Evolutionary conservation across 2,888 invertebrate species (phyloP), one percentile per base, ranked within the genome.

Genomic region (Andrena haemorrhoa): DNA sequence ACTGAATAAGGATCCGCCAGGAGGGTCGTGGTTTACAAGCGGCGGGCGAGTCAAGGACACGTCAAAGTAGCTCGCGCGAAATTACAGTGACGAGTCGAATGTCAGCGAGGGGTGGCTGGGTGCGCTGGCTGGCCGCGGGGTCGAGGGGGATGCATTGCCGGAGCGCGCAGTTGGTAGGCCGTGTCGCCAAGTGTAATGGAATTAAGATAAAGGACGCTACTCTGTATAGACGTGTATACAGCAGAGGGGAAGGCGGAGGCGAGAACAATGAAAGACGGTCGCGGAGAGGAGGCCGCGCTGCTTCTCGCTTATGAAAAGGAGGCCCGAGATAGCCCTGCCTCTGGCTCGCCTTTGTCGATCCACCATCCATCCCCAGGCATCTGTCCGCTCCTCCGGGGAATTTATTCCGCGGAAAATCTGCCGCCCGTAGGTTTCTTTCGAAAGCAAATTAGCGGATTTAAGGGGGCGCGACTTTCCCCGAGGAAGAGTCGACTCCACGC

Each of bases 181-280:
- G 33, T 69, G 86, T 85, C 81, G 86, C 87, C 85, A 90, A 89
- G 88, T 81, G 85, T 87, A 90, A 90, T 90, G 86, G 89, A 90
- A 90, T 90, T 89, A 86, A 89, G 90, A 88, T 89, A 86, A 89
- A 89, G 88, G 82, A 73, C 65, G 75, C 47, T 20, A 77, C 68
- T 53, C 41, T 75, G 69, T 74, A 60, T 80, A 74, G 82, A 60
- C 69, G 49, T 8, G 58, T 76, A 66, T 63, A 79, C 51, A 70
- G 23, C 41, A 1, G 41, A 41, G 41, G 41, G 41, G 41, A 16
- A 41, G 16, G 41, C 0, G 64, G 72, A 51, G 75, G 33, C n/a
- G 63, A 69, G 68, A 75, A 88, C 88, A 88, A 88, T 84, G 86
- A 83, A 83, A 83, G 78, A 81, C 69, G 64, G 63, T n/a, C 74